phyloP scores from a whole-genome alignment of 2,797 vertebrate species.

The Ctenopoma multispine region DNA sequence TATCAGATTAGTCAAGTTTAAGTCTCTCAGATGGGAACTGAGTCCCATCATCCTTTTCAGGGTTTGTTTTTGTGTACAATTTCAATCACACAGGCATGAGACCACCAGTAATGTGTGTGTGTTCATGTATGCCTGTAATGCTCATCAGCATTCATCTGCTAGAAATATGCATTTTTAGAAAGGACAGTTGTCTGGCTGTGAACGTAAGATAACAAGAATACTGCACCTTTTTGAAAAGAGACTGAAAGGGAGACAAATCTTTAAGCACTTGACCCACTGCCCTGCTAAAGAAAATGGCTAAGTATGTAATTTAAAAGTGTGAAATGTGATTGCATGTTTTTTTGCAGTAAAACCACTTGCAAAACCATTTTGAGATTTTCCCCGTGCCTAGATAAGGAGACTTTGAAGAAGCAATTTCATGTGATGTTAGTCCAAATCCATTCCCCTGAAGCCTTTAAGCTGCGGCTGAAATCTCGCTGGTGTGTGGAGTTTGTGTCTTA shows the following conservation, averaged over 20 bases:
- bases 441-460: conserved; percentile 78
- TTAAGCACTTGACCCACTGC: conserved; percentile 75
- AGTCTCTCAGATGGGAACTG: conserved; percentile 59
- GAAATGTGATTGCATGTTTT: conserved; percentile 81
- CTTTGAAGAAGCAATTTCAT: conserved; percentile 86
- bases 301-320: conserved; percentile 81
- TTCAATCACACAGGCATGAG: conserved; percentile 43
- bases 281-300: conserved; percentile 73
- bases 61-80: conserved; percentile 55
- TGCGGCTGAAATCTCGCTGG: conserved; percentile 75
- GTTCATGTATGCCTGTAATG: conserved; percentile 46
- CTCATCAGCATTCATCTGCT: conserved; percentile 75
- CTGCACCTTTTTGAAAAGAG: conserved; percentile 67
- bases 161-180: conserved; percentile 68
- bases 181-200: conserved; percentile 67
- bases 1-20: conserved; percentile 73
- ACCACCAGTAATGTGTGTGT: conserved; percentile 24
- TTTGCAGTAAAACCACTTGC: conserved; percentile 73
- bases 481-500: conserved; percentile 79
- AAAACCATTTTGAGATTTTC: conserved; percentile 76
- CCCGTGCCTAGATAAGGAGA: conserved; percentile 78
- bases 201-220: conserved; percentile 75
- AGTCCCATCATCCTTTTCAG: conserved; percentile 54
- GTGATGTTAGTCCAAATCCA: conserved; percentile 84
- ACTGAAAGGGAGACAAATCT: conserved; percentile 72